phyloP scores from a whole-genome alignment of 2,797 vertebrate genomes.

The Chelmon rostratus region DNA sequence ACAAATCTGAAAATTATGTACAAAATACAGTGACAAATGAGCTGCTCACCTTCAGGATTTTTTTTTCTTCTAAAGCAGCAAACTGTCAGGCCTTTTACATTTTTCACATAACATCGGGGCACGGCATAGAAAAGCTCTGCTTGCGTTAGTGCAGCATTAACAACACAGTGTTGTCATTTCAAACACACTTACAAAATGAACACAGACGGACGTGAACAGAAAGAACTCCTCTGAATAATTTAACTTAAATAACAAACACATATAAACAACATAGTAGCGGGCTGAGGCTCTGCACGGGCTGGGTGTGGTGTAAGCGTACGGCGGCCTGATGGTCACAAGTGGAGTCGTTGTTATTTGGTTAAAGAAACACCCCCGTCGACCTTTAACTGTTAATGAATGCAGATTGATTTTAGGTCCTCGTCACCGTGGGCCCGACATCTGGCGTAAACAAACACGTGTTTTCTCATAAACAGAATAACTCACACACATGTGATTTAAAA shows the following conservation, averaged over 20 bases:
- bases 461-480: constrained; percentile 68
- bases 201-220: constrained; percentile 80
- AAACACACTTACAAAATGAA: constrained; percentile 82
- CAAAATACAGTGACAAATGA: constrained; percentile 81
- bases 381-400: constrained; percentile 46
- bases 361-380: constrained; percentile 38
- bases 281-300: constrained; percentile 66
- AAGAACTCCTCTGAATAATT: constrained; percentile 81
- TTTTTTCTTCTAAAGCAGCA: constrained; percentile 75
- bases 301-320: constrained; percentile 30
- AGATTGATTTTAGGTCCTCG: constrained; percentile 43
- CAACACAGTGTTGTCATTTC: constrained; percentile 78
- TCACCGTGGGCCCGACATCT: constrained; percentile 46
- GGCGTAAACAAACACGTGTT: constrained; percentile 71
- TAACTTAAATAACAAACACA: constrained; percentile 87
- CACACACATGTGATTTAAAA: constrained; percentile 66
- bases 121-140: constrained; percentile 79
- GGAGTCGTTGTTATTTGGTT: constrained; percentile 58
- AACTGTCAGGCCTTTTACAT: constrained; percentile 73
- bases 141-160: constrained; percentile 81
- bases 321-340: constrained; percentile 25
- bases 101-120: constrained; percentile 78
- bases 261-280: constrained; percentile 70
- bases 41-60: constrained; percentile 72
- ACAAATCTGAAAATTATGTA: constrained; percentile 86